Evolutionary conservation across 2,797 vertebrate genomes (phyloP).

Genomic region (Simalia tracyae): DNA sequence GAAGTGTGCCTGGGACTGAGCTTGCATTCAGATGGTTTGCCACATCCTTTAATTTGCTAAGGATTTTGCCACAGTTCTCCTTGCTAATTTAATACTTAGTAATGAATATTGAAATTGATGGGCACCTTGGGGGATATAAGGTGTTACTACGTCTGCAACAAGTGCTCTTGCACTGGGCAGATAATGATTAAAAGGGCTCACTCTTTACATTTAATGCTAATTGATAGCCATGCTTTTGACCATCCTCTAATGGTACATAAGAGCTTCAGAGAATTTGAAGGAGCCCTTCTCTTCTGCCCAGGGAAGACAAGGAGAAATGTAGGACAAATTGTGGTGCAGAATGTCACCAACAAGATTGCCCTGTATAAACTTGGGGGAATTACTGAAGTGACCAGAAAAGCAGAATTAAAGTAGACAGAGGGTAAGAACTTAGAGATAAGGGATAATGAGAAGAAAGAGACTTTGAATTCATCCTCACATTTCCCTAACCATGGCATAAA

Average conservation of each 20-base stretch:
- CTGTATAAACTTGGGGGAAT: not conserved
- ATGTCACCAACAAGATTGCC: slow-evolving; percentile 35
- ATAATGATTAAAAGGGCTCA: slow-evolving; percentile 62
- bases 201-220: slow-evolving; percentile 63
- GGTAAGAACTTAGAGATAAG: not conserved
- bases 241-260: slow-evolving; percentile 24
- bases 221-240: slow-evolving; percentile 54
- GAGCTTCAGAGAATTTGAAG: slow-evolving; percentile 35
- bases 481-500: not conserved
- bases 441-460: not conserved
- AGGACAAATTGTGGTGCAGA: not conserved
- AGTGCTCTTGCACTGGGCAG: slow-evolving; percentile 51
- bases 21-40: not conserved
- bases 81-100: slow-evolving; percentile 54
- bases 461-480: not conserved
- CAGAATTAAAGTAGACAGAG: not conserved
- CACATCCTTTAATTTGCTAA: not conserved
- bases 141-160: slow-evolving; percentile 45
- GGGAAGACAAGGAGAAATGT: slow-evolving; percentile 18
- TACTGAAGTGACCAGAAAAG: not conserved
- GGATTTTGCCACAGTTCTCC: slow-evolving; percentile 9
- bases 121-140: slow-evolving; percentile 57
- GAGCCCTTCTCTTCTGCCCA: slow-evolving; percentile 4
- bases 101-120: slow-evolving; percentile 46
- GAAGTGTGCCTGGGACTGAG: not conserved